Base-by-base conservation (phyloP, 2,797 vertebrate species). In the Phrynocephalus guinanensis region DNA sequence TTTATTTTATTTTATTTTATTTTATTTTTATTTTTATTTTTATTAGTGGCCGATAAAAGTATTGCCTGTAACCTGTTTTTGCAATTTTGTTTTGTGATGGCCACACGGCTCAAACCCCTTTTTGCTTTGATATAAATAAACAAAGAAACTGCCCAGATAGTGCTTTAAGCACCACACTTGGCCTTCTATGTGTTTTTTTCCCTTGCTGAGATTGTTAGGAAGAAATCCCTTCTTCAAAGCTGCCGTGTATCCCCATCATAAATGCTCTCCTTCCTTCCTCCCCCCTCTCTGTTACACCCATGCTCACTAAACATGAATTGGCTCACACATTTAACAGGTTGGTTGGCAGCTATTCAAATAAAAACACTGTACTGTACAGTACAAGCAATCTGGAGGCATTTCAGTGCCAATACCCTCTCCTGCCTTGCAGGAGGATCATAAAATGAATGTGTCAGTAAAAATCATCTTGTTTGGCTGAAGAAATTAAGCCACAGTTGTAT, bases 251-350 rank as follows among this genome's bases (percentile, higher is more conserved):
- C 82, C 9, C 50, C 52, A 15, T 13, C 70, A 13, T 24, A 26
- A 33, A 13, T 66, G 13, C 16, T 63, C 13, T 38, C 28, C 30
- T 38, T 4, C 26, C 18, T 63, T 82, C 70, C 24, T 4, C 26
- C 18, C 38, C 70, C 70, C 24, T 30, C 24, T 30, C 67, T 71
- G 44, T 22, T 86, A 44, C 88, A 88, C 88, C 83, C 94, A 77
- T 87, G 68, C 88, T 90, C 86, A 44, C 87, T 90, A 78, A 93
- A 92, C 90, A 91, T 90, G 86, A 91, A 92, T 81, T 87, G 82
- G 86, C 89, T 84, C 91, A 88, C 86, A 83, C 80, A 73, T 87
- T 44, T 92, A 3, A 71, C 5, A 75, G 91, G 87, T 93, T 85
- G 0, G 0, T 72, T 82, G 84, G 88, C 89, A 92, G 66, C 30